Evolutionary conservation across 2,797 vertebrate species (phyloP).

Genomic region (Lepilemur septentrionalis): DNA sequence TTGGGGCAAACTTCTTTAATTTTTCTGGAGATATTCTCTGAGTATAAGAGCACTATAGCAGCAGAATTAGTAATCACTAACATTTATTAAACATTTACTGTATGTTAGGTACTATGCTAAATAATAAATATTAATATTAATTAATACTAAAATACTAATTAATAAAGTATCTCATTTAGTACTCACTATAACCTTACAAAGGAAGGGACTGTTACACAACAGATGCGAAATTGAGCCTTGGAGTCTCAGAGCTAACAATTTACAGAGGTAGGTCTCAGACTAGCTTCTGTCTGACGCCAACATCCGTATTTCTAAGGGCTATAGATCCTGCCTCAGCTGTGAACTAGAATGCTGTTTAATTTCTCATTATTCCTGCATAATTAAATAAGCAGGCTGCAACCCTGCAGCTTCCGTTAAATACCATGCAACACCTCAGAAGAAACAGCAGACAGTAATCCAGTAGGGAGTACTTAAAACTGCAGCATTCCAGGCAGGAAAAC

Average conservation of each 20-base stretch:
- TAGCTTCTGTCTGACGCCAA: not conserved
- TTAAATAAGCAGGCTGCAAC: slow-evolving; percentile 37
- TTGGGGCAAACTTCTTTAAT: not conserved
- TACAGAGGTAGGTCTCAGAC: not conserved
- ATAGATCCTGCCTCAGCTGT: slow-evolving; percentile 28
- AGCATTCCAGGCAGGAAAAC: slow-evolving; percentile 44
- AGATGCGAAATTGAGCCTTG: not conserved
- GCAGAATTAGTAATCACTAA: not conserved
- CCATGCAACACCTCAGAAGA: slow-evolving; percentile 8
- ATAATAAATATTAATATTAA: not conserved
- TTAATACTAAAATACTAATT: not conserved
- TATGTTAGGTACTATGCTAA: not conserved
- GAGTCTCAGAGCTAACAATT: not conserved
- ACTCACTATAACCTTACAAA: not conserved
- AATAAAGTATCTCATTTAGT: not conserved
- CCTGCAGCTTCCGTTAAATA: slow-evolving; percentile 56
- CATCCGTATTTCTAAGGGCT: not conserved
- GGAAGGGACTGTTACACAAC: not conserved
- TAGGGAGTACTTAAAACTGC: slow-evolving; percentile 48
- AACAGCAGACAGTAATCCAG: slow-evolving; percentile 50
- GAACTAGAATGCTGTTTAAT: slow-evolving; percentile 25
- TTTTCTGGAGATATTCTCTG: not conserved
- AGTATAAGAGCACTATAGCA: not conserved
- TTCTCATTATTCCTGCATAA: slow-evolving; percentile 59
- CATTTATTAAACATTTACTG: not conserved